Base-by-base conservation (phyloP, 2,797 vertebrate genomes). In the Acanthopagrus latus region DNA sequence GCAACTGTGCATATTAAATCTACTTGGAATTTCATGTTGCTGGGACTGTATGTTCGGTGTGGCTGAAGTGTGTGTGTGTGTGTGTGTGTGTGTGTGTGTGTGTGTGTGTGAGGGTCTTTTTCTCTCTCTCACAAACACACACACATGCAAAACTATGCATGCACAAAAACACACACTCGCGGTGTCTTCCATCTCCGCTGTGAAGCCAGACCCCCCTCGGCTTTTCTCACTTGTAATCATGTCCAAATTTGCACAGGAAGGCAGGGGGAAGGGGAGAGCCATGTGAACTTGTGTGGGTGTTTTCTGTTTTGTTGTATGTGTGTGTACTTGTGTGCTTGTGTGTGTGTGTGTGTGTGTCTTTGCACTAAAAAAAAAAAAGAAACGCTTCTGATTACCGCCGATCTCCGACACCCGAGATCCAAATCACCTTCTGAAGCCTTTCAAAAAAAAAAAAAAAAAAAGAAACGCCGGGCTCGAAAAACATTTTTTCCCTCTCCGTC, bases 221-320 rank as follows among this genome's bases (percentile, higher is more conserved):
- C 90, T 94, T 94, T 92, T 89, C 94, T 94, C 94, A 94, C 94
- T 95, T 90, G 92, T 93, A 92, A 95, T 94, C 93, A 94, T 94
- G 94, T 95, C 93, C 91, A 94, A 94, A 94, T 94, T 94, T 94
- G 91, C 93, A 91, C 93, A 94, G 94, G 90, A 94, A 95, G 92
- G 91, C 87, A 83, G 88, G 89, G 90, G 92, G 91, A 85, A 88
- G 89, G 88, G 89, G 89, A 85, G 92, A 81, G 87, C 78, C 84
- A 89, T 90, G 90, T 91, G 83, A 94, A 91, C 92, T 89, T 86
- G 93, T 93, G 94, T 96, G 93, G 92, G 90, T 91, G 93, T 90
- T 89, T 87, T 83, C 60, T 74, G n/a, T 33, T 54, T 76, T 54
- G 65, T 64, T 25, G 57, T 58, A 1, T 52, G 14, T 17, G 13